phyloP scores from a whole-genome alignment of 2,888 invertebrate genomes.

The Eledone cirrhosa region DNA sequence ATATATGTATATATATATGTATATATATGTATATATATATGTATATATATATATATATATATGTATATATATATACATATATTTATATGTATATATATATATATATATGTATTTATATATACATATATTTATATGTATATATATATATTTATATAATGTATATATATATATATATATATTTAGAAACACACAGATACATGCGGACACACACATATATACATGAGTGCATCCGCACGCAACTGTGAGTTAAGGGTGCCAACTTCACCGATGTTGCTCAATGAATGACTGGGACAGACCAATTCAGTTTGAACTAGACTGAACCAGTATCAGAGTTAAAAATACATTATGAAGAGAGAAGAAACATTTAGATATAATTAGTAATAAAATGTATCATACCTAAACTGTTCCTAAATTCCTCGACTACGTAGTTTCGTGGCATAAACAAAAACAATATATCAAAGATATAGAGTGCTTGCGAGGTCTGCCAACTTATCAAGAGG shows the following conservation, averaged over 20 bases:
- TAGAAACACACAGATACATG: background rate
- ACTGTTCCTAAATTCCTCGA: background rate
- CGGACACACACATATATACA: background rate
- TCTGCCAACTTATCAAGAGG: too few species aligned
- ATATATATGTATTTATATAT: background rate
- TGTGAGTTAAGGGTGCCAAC: too few species aligned
- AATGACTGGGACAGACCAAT: too few species aligned
- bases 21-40: constrained; percentile 8
- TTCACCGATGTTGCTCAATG: too few species aligned
- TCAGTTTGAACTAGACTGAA: too few species aligned
- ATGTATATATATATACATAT: constrained; percentile 8
- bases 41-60: constrained; percentile 8
- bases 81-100: background rate
- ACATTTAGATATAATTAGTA: too few species aligned
- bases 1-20: constrained; percentile 8
- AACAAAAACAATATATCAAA: too few species aligned
- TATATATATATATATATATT: background rate
- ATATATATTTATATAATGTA: background rate
- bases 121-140: background rate
- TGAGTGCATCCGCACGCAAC: too few species aligned
- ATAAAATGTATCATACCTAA: background rate
- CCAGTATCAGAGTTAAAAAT: too few species aligned
- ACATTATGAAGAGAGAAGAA: too few species aligned
- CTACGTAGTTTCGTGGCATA: background rate
- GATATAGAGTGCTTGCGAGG: too few species aligned